Conservation (phyloP, 2,888 invertebrate species). For the Eupithecia centaureata region DNA sequence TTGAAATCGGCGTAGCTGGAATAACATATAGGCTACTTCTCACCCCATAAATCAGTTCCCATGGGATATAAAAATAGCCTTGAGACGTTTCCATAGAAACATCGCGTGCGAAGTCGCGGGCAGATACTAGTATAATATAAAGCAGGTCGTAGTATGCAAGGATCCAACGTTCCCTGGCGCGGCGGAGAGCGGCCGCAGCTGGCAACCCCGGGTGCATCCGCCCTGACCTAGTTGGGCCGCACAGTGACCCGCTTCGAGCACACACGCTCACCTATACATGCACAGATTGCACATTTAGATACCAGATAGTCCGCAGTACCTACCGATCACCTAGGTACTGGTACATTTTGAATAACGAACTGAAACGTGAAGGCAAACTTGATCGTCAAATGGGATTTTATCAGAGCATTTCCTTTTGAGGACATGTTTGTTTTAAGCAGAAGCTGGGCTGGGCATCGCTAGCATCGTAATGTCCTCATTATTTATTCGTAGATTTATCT, state of each 20-base stretch:
- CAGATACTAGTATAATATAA: no score
- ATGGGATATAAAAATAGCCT: no score
- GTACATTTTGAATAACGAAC: constrained; percentile 59
- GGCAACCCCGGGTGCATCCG: constrained; percentile 60
- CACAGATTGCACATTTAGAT: constrained; percentile 44
- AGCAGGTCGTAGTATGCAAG: neutral
- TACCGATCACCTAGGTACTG: constrained; percentile 35
- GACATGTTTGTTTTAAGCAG: constrained; percentile 18
- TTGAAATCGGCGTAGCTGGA: no score
- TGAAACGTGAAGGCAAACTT: constrained; percentile 60
- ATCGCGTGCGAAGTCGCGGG: no score
- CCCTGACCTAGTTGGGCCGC: constrained; percentile 79
- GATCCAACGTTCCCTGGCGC: neutral
- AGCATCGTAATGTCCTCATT: constrained; percentile 15
- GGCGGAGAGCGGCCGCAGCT: neutral
- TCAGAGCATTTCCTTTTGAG: constrained; percentile 21
- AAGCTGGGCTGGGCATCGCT: neutral
- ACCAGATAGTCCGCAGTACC: constrained; percentile 42
- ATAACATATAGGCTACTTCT: no score
- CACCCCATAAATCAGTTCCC: no score
- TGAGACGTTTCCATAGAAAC: no score
- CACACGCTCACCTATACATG: constrained; percentile 42
- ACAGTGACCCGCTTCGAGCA: constrained; percentile 67
- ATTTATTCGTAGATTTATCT: constrained; percentile 11
- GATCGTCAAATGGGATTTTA: constrained; percentile 32